phyloP scores from a whole-genome alignment of 37 sponge, comb jelly and placozoan species.

The Agelas oroides region DNA sequence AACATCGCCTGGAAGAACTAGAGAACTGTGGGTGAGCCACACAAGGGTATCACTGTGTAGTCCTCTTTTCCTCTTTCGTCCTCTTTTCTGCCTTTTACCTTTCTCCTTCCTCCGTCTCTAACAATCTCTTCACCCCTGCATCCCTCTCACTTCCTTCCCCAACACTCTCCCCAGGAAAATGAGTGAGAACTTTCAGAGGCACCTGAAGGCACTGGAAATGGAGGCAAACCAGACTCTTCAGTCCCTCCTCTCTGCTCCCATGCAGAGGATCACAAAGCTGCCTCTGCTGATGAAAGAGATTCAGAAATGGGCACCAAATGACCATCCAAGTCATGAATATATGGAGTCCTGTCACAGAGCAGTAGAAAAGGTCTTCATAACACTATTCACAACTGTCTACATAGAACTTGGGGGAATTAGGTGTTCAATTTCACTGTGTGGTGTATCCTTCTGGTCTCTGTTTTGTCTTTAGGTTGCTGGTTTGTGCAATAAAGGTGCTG shows the following conservation, averaged over 20 bases:
- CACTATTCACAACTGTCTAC: too few species aligned
- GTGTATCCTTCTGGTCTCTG: too few species aligned
- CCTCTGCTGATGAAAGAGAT: constrained; percentile 9
- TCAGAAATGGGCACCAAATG: neutral
- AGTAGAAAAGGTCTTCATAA: neutral
- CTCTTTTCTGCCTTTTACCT: too few species aligned
- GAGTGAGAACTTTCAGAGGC: neutral
- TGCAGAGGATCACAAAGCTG: constrained; percentile 13
- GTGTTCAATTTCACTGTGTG: too few species aligned
- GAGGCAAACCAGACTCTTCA: constrained; percentile 14
- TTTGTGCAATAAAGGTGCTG: too few species aligned
- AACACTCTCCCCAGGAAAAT: neutral
- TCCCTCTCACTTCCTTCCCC: too few species aligned
- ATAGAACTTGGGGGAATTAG: too few species aligned
- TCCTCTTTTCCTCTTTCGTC: neutral
- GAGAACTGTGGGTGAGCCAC: too few species aligned
- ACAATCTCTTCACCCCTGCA: neutral
- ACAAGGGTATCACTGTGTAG: too few species aligned
- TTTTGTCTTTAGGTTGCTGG: too few species aligned
- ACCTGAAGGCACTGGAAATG: neutral
- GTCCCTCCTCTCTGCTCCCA: constrained; percentile 4
- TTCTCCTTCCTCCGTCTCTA: neutral
- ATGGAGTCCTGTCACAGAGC: constrained; percentile 5
- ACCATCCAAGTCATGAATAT: neutral
- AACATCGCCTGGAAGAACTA: too few species aligned